A percentile compares a stretch with the other conserved stretches of the same genome.
phyloP scores from a whole-genome alignment of 2,113 vertebrate genomes.

The Sciurus niger region DNA sequence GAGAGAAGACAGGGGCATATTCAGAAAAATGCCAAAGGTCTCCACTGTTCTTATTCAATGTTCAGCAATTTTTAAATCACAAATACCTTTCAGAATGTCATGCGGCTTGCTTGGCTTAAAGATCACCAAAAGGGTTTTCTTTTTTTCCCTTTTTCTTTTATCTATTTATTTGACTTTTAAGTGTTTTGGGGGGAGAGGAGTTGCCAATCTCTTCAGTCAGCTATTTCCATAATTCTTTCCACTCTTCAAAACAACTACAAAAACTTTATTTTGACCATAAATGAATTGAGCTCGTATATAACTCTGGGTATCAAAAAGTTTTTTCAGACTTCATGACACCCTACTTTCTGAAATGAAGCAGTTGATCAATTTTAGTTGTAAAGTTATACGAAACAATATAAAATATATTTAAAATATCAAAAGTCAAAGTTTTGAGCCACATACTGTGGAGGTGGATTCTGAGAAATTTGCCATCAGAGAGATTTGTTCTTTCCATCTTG shows the following conservation, averaged over 20 bases:
- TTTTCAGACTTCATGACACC: not conserved
- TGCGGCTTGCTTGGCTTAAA: not conserved
- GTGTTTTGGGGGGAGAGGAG: not conserved
- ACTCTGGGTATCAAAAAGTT: not conserved
- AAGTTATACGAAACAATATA: not conserved
- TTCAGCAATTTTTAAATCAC: not conserved
- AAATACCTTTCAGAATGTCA: not conserved
- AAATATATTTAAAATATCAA: not conserved
- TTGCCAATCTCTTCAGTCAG: not conserved
- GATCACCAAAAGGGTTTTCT: not conserved
- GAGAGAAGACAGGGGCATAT: not conserved
- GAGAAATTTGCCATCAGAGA: constrained; percentile 6
- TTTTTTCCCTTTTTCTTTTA: not conserved
- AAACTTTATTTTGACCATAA: not conserved
- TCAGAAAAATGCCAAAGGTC: not conserved
- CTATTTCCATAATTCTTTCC: not conserved
- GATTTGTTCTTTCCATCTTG: not conserved
- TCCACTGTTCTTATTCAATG: not conserved
- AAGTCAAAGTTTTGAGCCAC: not conserved
- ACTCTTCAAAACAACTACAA: not conserved
- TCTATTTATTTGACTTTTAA: not conserved
- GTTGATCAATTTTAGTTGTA: not conserved
- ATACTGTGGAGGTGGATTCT: not conserved
- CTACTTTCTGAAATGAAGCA: not conserved
- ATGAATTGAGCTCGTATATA: not conserved